Percentiles rank a stretch among this genome's conserved stretches.
phyloP scores from a whole-genome alignment of 2,797 vertebrate species.

The Gorsachius magnificus region DNA sequence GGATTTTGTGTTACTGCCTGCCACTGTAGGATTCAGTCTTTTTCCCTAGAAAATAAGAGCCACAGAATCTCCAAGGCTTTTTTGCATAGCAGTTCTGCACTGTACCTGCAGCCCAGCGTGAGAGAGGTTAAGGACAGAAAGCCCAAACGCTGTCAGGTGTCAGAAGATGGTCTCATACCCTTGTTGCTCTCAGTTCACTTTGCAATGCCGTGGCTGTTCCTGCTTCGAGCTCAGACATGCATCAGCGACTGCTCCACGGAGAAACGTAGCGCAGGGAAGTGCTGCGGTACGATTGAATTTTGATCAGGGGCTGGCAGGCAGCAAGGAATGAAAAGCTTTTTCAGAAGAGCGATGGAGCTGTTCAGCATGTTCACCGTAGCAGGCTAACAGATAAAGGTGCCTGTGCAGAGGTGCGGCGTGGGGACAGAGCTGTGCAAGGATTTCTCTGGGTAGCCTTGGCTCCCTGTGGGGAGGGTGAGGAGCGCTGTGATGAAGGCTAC shows the following conservation, averaged over 20 bases:
- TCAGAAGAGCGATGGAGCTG: not conserved
- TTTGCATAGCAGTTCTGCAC: not conserved
- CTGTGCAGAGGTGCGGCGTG: accelerated
- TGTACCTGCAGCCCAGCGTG: not conserved
- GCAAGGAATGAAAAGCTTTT: not conserved
- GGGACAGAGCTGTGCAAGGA: accelerated
- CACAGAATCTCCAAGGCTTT: not conserved
- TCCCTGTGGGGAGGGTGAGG: accelerated
- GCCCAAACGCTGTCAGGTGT: not conserved
- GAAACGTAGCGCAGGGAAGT: not conserved
- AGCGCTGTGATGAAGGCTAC: not conserved
- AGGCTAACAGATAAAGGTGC: not conserved
- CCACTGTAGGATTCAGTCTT: not conserved
- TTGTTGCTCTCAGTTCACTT: not conserved
- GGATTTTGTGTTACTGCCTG: not conserved
- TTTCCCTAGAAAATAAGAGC: not conserved
- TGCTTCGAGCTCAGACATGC: not conserved
- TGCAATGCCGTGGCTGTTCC: not conserved
- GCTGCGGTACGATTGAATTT: slow-evolving; percentile 25
- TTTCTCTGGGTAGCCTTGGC: not conserved
- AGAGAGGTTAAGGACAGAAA: not conserved
- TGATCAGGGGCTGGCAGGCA: not conserved
- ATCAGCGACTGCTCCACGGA: not conserved
- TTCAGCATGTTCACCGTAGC: not conserved
- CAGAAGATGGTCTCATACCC: not conserved